Evolutionary conservation across 2,797 vertebrate genomes (phyloP).

Genomic region (Streptopelia turtur): DNA sequence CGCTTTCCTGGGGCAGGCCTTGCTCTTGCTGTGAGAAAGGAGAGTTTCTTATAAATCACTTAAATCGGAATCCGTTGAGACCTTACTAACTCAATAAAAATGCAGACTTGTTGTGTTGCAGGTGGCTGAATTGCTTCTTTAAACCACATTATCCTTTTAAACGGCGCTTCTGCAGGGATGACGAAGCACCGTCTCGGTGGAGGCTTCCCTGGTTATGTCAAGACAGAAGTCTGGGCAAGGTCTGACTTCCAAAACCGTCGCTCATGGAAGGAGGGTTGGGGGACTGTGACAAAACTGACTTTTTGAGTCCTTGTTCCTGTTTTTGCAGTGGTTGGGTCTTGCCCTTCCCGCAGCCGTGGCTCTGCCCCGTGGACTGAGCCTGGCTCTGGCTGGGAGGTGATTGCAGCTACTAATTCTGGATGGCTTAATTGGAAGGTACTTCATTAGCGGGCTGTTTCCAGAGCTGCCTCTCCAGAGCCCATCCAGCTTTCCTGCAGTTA

Average conservation of each 20-base stretch:
- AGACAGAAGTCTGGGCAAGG: not conserved
- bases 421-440: not conserved
- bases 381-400: not conserved
- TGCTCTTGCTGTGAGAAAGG: not conserved
- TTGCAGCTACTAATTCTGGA: not conserved
- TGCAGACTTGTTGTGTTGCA: slow-evolving; percentile 26
- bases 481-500: not conserved
- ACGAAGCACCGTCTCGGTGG: fast-evolving
- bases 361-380: fast-evolving
- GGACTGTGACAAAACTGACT: not conserved
- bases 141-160: not conserved
- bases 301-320: fast-evolving
- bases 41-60: not conserved
- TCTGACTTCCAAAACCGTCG: fast-evolving
- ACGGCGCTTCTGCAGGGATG: not conserved
- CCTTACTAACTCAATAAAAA: slow-evolving; percentile 55
- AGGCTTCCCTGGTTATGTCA: not conserved
- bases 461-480: slow-evolving; percentile 14
- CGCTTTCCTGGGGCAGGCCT: not conserved
- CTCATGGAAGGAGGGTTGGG: not conserved
- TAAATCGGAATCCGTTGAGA: not conserved
- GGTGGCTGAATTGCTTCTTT: slow-evolving; percentile 48
- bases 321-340: not conserved
- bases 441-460: not conserved
- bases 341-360: not conserved